Conservation (phyloP, 2,888 invertebrate species). For the Dynastes maya region DNA sequence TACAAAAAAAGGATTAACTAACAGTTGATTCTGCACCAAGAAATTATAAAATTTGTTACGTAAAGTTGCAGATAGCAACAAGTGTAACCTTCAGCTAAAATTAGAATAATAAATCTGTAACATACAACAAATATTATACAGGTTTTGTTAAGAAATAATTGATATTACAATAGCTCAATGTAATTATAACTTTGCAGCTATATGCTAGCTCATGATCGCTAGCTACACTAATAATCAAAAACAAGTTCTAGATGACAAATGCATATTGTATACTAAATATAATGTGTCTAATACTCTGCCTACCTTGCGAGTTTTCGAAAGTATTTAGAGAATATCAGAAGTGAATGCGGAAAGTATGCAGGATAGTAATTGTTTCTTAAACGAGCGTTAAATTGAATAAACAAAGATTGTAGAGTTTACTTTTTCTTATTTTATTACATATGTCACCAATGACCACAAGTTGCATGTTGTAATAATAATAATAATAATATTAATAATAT, state of each 20-base stretch:
- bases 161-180: background rate
- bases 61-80: background rate
- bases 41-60: background rate
- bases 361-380: too few relatives aligned
- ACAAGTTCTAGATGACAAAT: slow-evolving; percentile 1
- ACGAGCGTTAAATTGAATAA: too few relatives aligned
- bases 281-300: background rate
- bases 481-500: too few relatives aligned
- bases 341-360: too few relatives aligned
- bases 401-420: too few relatives aligned
- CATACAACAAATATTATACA: background rate
- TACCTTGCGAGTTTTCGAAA: background rate
- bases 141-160: background rate
- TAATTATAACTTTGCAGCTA: slow-evolving; percentile 1
- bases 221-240: background rate
- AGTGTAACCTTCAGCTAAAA: too few relatives aligned
- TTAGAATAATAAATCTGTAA: background rate
- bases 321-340: slow-evolving; percentile 5
- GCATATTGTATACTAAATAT: background rate
- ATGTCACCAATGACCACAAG: too few relatives aligned
- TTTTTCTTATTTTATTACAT: too few relatives aligned
- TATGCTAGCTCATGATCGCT: background rate
- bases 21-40: background rate
- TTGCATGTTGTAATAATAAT: too few relatives aligned
- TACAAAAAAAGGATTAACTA: background rate